A percentile compares a stretch with the other conserved stretches of the same genome.
Conservation (phyloP, 2,113 vertebrate species). For the Stigmatopora argus region DNA sequence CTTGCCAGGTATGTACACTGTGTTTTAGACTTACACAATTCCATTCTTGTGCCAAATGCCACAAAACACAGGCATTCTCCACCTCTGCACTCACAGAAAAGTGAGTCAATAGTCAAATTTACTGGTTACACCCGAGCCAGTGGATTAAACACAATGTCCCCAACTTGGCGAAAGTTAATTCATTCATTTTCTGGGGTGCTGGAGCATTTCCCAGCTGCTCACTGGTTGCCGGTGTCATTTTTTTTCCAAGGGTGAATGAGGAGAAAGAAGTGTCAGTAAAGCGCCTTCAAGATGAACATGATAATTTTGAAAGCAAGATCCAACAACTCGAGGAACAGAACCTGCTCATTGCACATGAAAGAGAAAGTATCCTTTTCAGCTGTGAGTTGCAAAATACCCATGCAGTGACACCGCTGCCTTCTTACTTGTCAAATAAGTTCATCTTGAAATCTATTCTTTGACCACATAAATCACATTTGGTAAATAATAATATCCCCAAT, state of each 20-base stretch:
- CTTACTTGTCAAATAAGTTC: neutral
- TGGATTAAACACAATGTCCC: too few species aligned
- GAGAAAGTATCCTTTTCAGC: slow-evolving; percentile 90
- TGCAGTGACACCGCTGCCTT: neutral
- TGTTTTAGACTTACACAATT: neutral
- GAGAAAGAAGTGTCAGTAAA: slow-evolving; percentile 91
- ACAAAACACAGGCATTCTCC: too few species aligned
- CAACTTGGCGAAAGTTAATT: too few species aligned
- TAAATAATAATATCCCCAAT: too few species aligned
- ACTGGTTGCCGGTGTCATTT: neutral
- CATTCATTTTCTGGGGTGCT: too few species aligned
- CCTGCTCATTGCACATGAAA: slow-evolving; percentile 82
- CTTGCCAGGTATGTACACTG: slow-evolving; percentile 81
- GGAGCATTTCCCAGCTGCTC: too few species aligned
- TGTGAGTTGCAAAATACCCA: neutral
- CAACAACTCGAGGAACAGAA: slow-evolving; percentile 89
- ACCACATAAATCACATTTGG: too few species aligned
- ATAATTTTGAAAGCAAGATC: slow-evolving; percentile 88
- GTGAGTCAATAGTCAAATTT: too few species aligned
- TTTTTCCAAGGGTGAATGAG: slow-evolving; percentile 81
- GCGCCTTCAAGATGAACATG: slow-evolving; percentile 83
- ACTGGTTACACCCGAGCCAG: too few species aligned
- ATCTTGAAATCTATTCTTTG: neutral
- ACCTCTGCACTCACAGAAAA: too few species aligned
- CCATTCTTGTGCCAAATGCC: too few species aligned